Evolutionary conservation across 1,140 invertebrate species (phyloP), one percentile per base, ranked within the genome.

Genomic region (Phthorimaea operculella): DNA sequence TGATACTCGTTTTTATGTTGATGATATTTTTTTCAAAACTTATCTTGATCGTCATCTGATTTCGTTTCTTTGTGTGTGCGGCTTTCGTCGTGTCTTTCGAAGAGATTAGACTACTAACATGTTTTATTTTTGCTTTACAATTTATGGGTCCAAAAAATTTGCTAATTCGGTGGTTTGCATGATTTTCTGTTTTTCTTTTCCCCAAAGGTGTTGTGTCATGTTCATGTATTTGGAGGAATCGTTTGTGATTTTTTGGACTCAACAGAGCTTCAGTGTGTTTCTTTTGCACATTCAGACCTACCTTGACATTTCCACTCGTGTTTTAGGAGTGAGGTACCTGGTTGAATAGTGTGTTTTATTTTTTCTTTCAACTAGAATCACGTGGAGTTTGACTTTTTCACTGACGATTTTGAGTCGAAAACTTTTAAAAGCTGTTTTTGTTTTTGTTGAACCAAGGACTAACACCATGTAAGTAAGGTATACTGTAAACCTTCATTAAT

Each of bases 131-230:
- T 52, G 66, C 68, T 71, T 78, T 14, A 12, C 62, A 61, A 59
- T 64, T 60, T 63, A 70, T 79, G 80, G 75, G 81, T 80, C 79
- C 76, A 79, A 82, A 82, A 80, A 78, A 79, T 81, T 76, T 63
- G 63, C 74, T 59, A 57, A 52, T 39, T 63, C 63, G 64, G 60
- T 39, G 58, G 39, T 52, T 61, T 68, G 74, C 70, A 71, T 74
- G 68, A 49, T 55, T 65, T 48, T 59, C 55, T 60, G 58, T 64
- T 59, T 58, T 62, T 48, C 42, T 51, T 55, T 60, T 56, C 67
- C 79, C 79, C 81, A 84, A 84, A 84, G 81, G 81, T 84, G 81
- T 84, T 81, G 79, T 71, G 77, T 74, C 65, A 55, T 66, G 56
- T 70, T 68, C 51, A 54, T 63, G 14, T 28, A 28, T 28, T 28